Conservation (phyloP, 1,140 invertebrate genomes). For the Maconellicoccus hirsutus region DNA sequence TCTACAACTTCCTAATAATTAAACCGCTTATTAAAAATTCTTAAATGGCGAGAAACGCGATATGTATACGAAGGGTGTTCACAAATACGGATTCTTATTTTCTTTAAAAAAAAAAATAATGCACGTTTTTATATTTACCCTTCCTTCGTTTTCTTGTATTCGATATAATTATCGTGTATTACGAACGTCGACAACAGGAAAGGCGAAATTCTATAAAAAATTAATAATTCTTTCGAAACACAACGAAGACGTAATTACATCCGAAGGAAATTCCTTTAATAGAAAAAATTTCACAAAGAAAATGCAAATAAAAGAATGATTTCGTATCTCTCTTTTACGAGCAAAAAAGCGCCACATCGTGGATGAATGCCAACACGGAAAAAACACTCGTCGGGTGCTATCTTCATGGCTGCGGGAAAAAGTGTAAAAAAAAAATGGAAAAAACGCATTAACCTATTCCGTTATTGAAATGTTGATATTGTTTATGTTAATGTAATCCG, state of each 20-base stretch:
- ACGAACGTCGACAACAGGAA: not conserved
- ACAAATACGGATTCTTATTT: too few species aligned
- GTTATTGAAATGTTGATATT: conserved; percentile 10
- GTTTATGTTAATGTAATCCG: conserved; percentile 4
- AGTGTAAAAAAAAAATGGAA: conserved; percentile 5
- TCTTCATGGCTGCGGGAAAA: not conserved
- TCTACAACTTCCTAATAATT: too few species aligned
- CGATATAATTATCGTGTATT: not conserved
- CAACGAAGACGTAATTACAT: not conserved
- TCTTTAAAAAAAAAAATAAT: too few species aligned
- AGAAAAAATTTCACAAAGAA: conserved; percentile 16
- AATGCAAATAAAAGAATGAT: conserved; percentile 18
- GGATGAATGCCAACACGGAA: not conserved
- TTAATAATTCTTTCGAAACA: not conserved
- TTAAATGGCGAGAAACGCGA: too few species aligned
- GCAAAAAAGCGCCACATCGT: not conserved
- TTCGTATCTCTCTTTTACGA: not conserved
- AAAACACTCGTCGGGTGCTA: not conserved
- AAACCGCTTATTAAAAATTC: too few species aligned
- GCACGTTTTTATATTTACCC: not conserved
- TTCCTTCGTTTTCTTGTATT: not conserved
- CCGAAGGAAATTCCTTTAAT: not conserved
- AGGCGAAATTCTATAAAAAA: not conserved
- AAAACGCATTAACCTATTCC: conserved; percentile 6
- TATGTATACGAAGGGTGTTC: too few species aligned